Evolutionary conservation across 2,888 invertebrate genomes (phyloP).

Genomic region (Melanotus villosus): DNA sequence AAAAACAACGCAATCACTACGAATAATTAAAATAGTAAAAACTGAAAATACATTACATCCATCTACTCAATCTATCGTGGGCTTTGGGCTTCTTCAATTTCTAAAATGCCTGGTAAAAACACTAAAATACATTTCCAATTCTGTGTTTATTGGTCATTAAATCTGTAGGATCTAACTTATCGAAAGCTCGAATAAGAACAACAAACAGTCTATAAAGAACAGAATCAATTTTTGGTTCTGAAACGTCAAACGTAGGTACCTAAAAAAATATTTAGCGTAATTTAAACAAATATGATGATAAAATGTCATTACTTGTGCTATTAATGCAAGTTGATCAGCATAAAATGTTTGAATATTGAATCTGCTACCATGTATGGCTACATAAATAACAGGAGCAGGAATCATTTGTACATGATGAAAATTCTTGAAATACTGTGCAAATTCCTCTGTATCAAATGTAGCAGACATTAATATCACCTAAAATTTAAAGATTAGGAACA

Average conservation of each 20-base stretch:
- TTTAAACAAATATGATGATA: not conserved
- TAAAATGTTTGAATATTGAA: constrained; percentile 77
- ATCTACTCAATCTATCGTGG: constrained; percentile 66
- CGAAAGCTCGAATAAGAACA: constrained; percentile 75
- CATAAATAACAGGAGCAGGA: constrained; percentile 73
- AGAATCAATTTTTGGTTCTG: constrained; percentile 71
- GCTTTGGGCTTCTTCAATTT: constrained; percentile 87
- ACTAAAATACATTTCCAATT: constrained; percentile 81
- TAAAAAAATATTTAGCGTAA: constrained; percentile 57
- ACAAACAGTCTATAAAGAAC: constrained; percentile 65
- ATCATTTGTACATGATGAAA: constrained; percentile 62
- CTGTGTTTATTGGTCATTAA: constrained; percentile 50
- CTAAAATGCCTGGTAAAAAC: constrained; percentile 90
- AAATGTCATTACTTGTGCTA: constrained; percentile 68
- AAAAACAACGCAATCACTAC: too few species aligned
- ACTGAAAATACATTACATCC: constrained; percentile 25
- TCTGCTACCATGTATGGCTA: constrained; percentile 69
- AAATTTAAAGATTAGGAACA: constrained; percentile 45
- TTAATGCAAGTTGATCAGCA: constrained; percentile 68
- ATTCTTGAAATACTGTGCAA: constrained; percentile 77
- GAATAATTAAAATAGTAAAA: too few species aligned
- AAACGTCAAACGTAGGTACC: constrained; percentile 73
- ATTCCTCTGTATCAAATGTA: constrained; percentile 83
- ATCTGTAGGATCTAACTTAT: constrained; percentile 72
- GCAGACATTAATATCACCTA: constrained; percentile 93